These are phyloP conservation scores for Drosophila falleni DNA, from an alignment of 2,888 invertebrate species.

Conservation along the genomic window DNA sequence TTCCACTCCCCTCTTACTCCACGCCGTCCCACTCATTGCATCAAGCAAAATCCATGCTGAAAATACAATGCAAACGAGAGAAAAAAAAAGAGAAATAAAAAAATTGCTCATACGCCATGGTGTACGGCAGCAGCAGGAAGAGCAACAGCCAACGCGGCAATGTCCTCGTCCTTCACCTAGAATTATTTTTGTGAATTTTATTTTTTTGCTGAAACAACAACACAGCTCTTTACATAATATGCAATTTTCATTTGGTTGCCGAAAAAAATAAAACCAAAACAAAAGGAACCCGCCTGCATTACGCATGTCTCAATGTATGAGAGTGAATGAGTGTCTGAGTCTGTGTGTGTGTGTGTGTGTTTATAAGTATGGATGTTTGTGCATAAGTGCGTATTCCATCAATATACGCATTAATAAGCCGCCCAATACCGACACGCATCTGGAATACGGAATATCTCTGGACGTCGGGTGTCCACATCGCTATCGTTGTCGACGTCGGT, in stretches of 20 bases:
- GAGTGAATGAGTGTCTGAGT: slow-evolving; percentile 38
- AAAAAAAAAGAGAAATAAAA: slow-evolving; percentile 29
- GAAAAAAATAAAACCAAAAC: slow-evolving; percentile 60
- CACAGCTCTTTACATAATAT: slow-evolving; percentile 80
- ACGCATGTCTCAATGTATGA: slow-evolving; percentile 60
- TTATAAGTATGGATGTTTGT: slow-evolving; percentile 29
- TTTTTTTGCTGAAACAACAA: slow-evolving; percentile 45
- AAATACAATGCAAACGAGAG: slow-evolving; percentile 65
- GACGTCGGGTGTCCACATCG: slow-evolving; percentile 57
- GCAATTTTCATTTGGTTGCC: slow-evolving; percentile 77
- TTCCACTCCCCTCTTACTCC: slow-evolving; percentile 1
- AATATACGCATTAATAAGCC: slow-evolving; percentile 82
- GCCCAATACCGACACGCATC: slow-evolving; percentile 46
- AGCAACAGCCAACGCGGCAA: slow-evolving; percentile 31
- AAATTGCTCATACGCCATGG: slow-evolving; percentile 59
- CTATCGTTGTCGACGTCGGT: background rate
- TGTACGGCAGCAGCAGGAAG: slow-evolving; percentile 25
- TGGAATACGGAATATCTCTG: slow-evolving; percentile 54
- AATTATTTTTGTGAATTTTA: slow-evolving; percentile 78
- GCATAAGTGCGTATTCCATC: slow-evolving; percentile 77
- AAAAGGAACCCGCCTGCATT: slow-evolving; percentile 65
- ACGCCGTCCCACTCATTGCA: slow-evolving; percentile 8
- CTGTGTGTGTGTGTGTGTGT: slow-evolving; percentile 26
- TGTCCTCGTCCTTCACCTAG: slow-evolving; percentile 84
- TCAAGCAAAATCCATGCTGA: slow-evolving; percentile 52